Conservation (phyloP, 2,113 vertebrate genomes). For the Pseudorectes ferrugineus region DNA sequence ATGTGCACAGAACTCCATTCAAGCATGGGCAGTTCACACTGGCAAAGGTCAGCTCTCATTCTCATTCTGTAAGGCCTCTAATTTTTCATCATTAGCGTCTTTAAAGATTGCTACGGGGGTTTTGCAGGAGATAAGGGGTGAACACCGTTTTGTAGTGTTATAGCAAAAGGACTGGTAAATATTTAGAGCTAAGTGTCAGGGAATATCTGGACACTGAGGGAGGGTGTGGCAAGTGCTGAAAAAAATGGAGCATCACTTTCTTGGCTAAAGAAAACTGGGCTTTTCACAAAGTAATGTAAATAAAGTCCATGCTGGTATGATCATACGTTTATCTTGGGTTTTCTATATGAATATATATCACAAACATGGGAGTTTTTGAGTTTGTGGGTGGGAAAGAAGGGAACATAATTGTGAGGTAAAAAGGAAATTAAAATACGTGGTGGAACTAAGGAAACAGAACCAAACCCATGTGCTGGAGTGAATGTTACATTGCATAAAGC, state of each 20-base stretch:
- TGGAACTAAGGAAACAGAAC: not conserved
- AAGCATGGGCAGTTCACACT: conserved; percentile 49
- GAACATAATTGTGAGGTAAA: not conserved
- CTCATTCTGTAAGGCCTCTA: conserved; percentile 15
- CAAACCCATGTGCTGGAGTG: not conserved
- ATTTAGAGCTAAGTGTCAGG: not conserved
- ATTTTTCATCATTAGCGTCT: conserved; percentile 29
- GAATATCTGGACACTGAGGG: not conserved
- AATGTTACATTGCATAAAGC: not conserved
- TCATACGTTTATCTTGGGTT: not conserved
- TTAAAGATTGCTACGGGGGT: not conserved
- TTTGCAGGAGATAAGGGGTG: not conserved
- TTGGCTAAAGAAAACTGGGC: not conserved
- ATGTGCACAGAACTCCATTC: conserved; percentile 49
- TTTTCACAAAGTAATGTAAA: not conserved
- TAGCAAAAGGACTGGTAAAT: not conserved
- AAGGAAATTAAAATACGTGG: not conserved
- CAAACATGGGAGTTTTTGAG: not conserved
- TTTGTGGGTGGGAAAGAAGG: not conserved
- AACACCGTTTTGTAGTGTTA: not conserved
- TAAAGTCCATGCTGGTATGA: not conserved
- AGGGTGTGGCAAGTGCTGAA: not conserved
- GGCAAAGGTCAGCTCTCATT: conserved; percentile 48
- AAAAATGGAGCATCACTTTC: not conserved
- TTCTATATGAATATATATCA: not conserved